Evolutionary conservation across 1,140 invertebrate species (phyloP).

Genomic region (Drosophila azteca): DNA sequence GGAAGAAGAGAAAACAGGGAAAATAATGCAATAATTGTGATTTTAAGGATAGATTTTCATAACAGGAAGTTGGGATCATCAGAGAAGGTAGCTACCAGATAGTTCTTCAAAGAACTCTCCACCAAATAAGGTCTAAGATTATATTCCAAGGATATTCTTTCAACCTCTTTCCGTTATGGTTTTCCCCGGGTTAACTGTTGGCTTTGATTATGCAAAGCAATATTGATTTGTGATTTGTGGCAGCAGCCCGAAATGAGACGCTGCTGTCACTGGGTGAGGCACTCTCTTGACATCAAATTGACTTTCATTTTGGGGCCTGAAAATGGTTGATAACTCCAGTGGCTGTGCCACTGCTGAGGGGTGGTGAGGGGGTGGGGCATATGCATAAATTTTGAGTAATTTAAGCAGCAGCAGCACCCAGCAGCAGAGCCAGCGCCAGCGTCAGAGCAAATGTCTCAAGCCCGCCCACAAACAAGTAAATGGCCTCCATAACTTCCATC

Average conservation of each 20-base stretch:
- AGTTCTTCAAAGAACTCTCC: too few species aligned
- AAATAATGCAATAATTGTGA: too few species aligned
- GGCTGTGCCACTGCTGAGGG: not conserved
- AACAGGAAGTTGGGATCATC: not conserved
- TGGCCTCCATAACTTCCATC: constrained; percentile 59
- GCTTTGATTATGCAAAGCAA: constrained; percentile 53
- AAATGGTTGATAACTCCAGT: too few species aligned
- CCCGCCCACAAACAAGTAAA: constrained; percentile 32
- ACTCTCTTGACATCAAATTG: constrained; percentile 39
- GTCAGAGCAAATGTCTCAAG: constrained; percentile 47
- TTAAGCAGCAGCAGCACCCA: constrained; percentile 37
- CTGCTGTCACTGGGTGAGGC: not conserved
- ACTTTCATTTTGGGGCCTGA: constrained; percentile 20
- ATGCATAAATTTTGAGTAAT: constrained; percentile 61
- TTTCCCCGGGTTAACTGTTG: too few species aligned
- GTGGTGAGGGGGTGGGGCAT: constrained; percentile 10
- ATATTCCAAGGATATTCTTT: too few species aligned
- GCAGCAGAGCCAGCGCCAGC: too few species aligned
- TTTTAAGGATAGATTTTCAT: not conserved
- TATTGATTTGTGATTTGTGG: constrained; percentile 59
- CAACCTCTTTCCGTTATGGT: too few species aligned
- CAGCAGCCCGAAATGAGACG: constrained; percentile 27
- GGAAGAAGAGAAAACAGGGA: too few species aligned
- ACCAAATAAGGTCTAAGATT: too few species aligned
- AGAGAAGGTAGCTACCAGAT: too few species aligned